Evolutionary conservation across 2,113 vertebrate genomes (phyloP).

Genomic region (Salvelinus sp.): DNA sequence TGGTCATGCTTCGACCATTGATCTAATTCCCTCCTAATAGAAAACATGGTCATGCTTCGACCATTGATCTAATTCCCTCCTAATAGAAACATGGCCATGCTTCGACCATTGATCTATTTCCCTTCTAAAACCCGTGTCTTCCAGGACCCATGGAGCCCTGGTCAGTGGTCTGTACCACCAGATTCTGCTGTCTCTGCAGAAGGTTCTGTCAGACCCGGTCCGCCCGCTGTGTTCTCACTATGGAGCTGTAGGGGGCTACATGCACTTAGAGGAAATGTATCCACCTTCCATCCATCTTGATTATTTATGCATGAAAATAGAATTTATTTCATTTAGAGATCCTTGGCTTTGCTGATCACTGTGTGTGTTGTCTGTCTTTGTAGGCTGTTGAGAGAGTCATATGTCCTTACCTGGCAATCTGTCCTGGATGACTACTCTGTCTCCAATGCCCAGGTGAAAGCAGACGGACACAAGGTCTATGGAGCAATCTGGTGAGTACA

Average conservation of each 20-base stretch:
- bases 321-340: background rate
- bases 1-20: background rate
- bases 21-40: background rate
- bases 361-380: conserved; percentile 16
- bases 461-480: conserved; percentile 91
- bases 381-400: conserved; percentile 89
- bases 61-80: too few relatives aligned
- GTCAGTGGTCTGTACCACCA: conserved; percentile 88
- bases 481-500: conserved; percentile 87
- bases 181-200: conserved; percentile 89
- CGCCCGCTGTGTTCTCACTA: conserved; percentile 93
- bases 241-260: conserved; percentile 90
- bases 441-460: conserved; percentile 92
- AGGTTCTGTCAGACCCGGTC: conserved; percentile 88
- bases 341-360: background rate
- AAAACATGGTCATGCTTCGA: too few relatives aligned
- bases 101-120: background rate
- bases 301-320: background rate
- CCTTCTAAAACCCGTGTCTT: background rate
- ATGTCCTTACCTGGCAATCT: conserved; percentile 87
- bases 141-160: conserved; percentile 87
- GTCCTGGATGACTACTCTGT: conserved; percentile 90
- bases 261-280: conserved; percentile 90
- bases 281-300: background rate
- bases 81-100: background rate